These are phyloP conservation scores for Pitta sordida DNA, from an alignment of 2,113 vertebrate genomes.

Conservation along the genomic window DNA sequence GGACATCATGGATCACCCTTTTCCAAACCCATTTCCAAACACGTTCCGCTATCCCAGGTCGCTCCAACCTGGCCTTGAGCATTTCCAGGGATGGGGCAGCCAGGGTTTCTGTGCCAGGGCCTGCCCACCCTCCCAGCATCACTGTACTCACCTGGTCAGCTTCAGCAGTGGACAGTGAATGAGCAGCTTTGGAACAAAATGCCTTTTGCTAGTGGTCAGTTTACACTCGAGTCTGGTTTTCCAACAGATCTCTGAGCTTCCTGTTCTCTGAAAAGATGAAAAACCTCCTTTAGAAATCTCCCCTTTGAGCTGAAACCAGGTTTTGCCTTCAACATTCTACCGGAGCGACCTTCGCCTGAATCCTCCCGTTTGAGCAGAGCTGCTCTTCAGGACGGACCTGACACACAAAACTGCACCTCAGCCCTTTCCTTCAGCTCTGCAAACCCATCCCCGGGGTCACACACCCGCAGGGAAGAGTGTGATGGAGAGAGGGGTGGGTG, in stretches of 20 bases:
- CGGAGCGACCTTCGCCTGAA: background rate
- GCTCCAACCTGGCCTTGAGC: background rate
- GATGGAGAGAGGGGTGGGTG: too few species aligned
- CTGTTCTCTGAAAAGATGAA: background rate
- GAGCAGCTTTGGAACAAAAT: background rate
- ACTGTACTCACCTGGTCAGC: background rate
- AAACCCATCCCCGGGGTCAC: too few species aligned
- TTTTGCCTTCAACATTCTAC: background rate
- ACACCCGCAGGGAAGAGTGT: background rate
- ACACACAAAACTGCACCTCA: rapidly evolving
- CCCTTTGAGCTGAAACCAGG: background rate
- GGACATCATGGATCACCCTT: too few species aligned
- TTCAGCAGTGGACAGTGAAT: background rate
- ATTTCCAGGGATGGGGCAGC: background rate
- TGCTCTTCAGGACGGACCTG: background rate
- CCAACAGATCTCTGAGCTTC: background rate
- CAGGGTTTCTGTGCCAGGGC: background rate
- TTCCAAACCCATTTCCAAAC: background rate
- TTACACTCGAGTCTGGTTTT: background rate
- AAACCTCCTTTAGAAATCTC: background rate
- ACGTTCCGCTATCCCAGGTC: background rate
- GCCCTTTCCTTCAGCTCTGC: background rate
- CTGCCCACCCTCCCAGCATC: rapidly evolving
- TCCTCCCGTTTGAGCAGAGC: background rate
- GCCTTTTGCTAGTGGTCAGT: background rate